Evolutionary conservation across 2,888 invertebrate species (phyloP), one percentile per base, ranked within the genome.

Genomic region (Cataglyphis cursor): DNA sequence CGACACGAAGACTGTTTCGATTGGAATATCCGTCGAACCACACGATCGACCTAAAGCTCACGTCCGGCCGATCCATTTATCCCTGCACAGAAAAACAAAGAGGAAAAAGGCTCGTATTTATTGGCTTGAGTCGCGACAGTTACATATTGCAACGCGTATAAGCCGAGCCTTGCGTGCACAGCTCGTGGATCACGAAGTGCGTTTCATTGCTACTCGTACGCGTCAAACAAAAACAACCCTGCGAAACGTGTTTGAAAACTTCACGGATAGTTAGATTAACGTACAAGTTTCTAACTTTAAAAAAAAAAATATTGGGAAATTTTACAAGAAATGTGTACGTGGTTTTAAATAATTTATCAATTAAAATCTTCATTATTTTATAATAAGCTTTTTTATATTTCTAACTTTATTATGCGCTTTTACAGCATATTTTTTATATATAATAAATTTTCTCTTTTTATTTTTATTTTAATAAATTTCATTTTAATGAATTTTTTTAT

Each of bases 91-190:
- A 61, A 82, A 81, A 83, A 81, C 73, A 75, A 38, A 62, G 66
- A 68, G 64, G 83, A 78, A 83, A 88, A 85, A 85, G 83, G 80
- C 82, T 68, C 72, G 88, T 87, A 89, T 91, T 91, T 91, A 91
- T 92, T 90, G 89, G 86, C 89, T 87, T 28, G 83, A 78, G 83
- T 75, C 74, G 86, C 87, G 92, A 91, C 92, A 91, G 92, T 90
- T 91, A 92, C 91, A 91, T 91, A 92, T 91, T 88, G 90, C 90
- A 81, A 82, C 86, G 87, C 57, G 80, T 87, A 84, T 85, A 81
- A 88, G 73, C 81, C 62, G 51, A 28, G 41, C 28, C 73, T 68
- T 65, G 59, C 72, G 72, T 48, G 59, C 18, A 35, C 59, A 80
- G 35, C 44, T 72, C 72, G 59, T 70, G 72, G 78, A 80, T 80